Evolutionary conservation across 2,888 invertebrate genomes (phyloP), one percentile per base, ranked within the genome.

Genomic region (Caenorhabditis drosophilae): DNA sequence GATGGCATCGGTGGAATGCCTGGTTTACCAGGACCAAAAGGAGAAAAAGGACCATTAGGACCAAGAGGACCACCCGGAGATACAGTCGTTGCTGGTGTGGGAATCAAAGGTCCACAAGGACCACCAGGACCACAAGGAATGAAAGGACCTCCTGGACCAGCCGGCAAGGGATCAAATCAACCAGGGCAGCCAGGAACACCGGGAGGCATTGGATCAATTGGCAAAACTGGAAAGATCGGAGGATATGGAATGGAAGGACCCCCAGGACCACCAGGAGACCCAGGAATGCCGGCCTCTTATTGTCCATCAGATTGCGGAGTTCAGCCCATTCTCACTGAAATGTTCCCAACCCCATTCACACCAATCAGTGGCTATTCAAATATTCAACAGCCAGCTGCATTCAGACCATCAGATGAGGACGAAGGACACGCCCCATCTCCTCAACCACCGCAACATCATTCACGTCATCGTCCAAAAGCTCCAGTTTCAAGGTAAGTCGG

Each of bases 301-400:
- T 80, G 80, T 40, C 78, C 80, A 20, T 73, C 76, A 20, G 80
- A 80, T 50, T 80, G 80, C 42, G 80, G 80, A 31, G 79, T 80
- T 9, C 73, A 73, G 18, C 77, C 79, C 25, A 80, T 80, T 36
- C 64, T 79, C 48, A 74, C 79, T 22, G 69, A 68, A 34, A 61
- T 67, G 61, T 67, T 67, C 61, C 67, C 67, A 54, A 61, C 57
- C 23, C 67, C 67, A 50, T 66, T 66, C 53, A 66, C 66, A 11
- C 66, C 66, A 48, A 42, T 58, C 20, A 44, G 40, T 23, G 66
- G 66, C 48, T 66, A 66, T 16, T 48, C 53, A 1, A 53, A 53
- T 25, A 49, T 49, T 49, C 57, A 53, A 26, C 48, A 53, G 50
- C 57, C 57, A 12, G 48, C 57, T 20, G 53, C 57, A 36, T 46